Base-by-base conservation (phyloP, 2,797 vertebrate species). In the Buphagus erythrorhynchus region DNA sequence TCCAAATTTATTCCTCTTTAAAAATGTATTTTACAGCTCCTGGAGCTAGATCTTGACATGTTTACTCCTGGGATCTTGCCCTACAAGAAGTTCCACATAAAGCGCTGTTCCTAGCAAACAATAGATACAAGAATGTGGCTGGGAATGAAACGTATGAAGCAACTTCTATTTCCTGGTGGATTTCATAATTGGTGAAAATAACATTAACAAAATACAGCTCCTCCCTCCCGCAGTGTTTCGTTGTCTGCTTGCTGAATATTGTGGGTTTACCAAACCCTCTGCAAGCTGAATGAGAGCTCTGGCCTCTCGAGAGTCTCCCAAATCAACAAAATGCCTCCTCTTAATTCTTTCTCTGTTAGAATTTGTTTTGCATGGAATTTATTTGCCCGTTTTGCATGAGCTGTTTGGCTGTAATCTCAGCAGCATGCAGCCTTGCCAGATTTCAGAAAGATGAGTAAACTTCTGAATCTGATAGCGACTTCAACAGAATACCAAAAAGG, bases 381-480 rank as follows among this genome's bases (percentile, higher is more conserved):
- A 94, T 95, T 96, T 86, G 89, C 93, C 66, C 3, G 1, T 95
- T 97, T 95, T 97, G 92, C 96, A 94, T 97, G 96, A 97, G 88
- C 74, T 79, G 59, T 98, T 98, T 98, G 95, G 98, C 96, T 95
- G 96, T 98, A 98, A 98, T 98, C 98, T 98, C 93, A 66, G 98
- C 98, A 98, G 98, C 81, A 85, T 73, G 79, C 78, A 96, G 87
- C 92, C 74, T 97, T 95, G 94, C 96, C 97, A 96, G 76, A 95
- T 95, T 97, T 97, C 93, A 96, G 98, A 98, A 98, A 98, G 98
- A 99, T 90, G 93, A 92, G 97, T 98, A 97, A 98, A 98, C 98
- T 98, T 98, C 98, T 98, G 98, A 98, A 98, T 98, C 98, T 99
- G 99, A 99, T 98, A 96, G 97, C 28, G 88, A 97, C 97, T 96